Conservation (phyloP, 2,797 vertebrate genomes). For the Muraenolepis orangiensis region DNA sequence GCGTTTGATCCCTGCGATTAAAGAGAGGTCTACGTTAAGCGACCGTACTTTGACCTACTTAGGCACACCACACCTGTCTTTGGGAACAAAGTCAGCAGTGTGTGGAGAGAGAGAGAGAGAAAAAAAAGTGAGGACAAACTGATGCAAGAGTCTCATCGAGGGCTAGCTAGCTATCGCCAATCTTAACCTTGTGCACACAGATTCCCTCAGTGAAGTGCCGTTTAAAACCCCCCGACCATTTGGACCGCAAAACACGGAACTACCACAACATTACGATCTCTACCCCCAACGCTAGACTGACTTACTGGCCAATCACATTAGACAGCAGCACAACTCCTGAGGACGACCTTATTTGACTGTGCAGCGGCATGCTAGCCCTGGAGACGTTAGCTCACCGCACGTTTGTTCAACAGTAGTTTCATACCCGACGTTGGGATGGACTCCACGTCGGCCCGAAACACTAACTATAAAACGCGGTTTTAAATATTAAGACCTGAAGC, state of each 20-base stretch:
- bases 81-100: background rate
- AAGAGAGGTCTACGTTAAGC: slow-evolving; percentile 17
- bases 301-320: background rate
- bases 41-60: slow-evolving; percentile 41
- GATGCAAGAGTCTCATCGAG: slow-evolving; percentile 21
- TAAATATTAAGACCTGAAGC: background rate
- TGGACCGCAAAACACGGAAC: background rate
- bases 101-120: slow-evolving; percentile 40
- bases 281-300: background rate
- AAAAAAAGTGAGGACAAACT: slow-evolving; percentile 42
- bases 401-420: background rate
- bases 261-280: slow-evolving; percentile 3
- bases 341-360: background rate
- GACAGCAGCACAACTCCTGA: background rate
- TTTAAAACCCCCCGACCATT: slow-evolving; percentile 20
- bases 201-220: slow-evolving; percentile 24
- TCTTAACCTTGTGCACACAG: slow-evolving; percentile 63
- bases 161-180: slow-evolving; percentile 63
- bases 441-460: background rate
- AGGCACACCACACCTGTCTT: background rate
- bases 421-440: background rate
- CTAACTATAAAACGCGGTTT: background rate
- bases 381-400: background rate
- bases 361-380: background rate
- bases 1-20: slow-evolving; percentile 8